Evolutionary conservation across 2,888 invertebrate species (phyloP).

Genomic region (Deroplatys truncata): DNA sequence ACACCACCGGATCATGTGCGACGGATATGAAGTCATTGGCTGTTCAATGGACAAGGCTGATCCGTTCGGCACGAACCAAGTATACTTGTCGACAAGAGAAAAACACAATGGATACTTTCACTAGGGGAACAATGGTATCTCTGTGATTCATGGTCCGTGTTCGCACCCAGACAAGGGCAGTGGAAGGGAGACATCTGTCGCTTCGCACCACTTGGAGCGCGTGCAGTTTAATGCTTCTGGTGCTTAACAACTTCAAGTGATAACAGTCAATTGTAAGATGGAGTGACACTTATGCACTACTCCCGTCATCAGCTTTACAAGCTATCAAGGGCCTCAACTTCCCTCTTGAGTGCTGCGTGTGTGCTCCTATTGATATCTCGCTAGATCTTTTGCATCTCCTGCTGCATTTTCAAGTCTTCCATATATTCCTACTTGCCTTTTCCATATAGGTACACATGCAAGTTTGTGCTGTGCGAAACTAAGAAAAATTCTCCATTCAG

Average conservation of each 20-base stretch:
- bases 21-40: background rate
- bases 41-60: background rate
- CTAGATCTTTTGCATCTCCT: background rate
- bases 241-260: background rate
- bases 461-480: too few species aligned
- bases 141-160: background rate
- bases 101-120: background rate
- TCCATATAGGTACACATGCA: too few species aligned
- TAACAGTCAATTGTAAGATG: background rate
- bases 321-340: background rate
- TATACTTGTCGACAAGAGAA: background rate
- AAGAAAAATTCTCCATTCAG: too few species aligned
- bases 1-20: background rate
- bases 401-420: background rate
- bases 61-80: background rate
- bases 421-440: too few species aligned
- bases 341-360: background rate
- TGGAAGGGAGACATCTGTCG: background rate
- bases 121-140: background rate
- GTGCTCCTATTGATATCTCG: background rate
- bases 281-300: background rate
- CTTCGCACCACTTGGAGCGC: background rate
- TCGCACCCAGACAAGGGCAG: background rate
- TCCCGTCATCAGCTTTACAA: background rate
- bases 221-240: background rate